Conservation (phyloP, 2,113 vertebrate species). For the Leucopternis melanops region DNA sequence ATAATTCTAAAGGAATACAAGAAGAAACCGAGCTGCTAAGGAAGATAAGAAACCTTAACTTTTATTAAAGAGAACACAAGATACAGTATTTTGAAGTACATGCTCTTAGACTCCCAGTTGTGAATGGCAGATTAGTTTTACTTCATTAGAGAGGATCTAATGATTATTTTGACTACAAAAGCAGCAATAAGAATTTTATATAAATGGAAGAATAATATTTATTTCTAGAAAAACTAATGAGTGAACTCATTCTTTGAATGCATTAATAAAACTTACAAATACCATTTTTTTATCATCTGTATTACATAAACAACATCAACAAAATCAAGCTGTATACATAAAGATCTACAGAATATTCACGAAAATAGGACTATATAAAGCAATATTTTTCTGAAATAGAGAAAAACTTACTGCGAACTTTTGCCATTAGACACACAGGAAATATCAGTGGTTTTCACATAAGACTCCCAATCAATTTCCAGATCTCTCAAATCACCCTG, state of each 20-base stretch:
- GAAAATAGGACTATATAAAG: not conserved
- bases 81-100: not conserved
- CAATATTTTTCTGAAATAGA: not conserved
- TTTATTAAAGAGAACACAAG: not conserved
- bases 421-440: not conserved
- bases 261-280: not conserved
- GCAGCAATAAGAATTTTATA: not conserved
- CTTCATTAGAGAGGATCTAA: not conserved
- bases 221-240: not conserved
- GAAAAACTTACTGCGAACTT: not conserved
- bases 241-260: not conserved
- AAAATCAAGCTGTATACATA: not conserved
- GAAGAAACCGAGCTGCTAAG: not conserved
- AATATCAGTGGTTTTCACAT: not conserved
- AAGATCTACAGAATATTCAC: not conserved
- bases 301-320: not conserved
- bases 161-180: not conserved
- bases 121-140: slow-evolving; percentile 12
- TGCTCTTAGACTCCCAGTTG: not conserved
- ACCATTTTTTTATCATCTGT: not conserved
- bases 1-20: not conserved
- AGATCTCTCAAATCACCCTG: not conserved
- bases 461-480: not conserved
- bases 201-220: not conserved
- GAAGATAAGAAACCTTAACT: not conserved